Evolutionary conservation across 2,888 invertebrate genomes (phyloP), one percentile per base, ranked within the genome.

Genomic region (Salpingus planirostris): DNA sequence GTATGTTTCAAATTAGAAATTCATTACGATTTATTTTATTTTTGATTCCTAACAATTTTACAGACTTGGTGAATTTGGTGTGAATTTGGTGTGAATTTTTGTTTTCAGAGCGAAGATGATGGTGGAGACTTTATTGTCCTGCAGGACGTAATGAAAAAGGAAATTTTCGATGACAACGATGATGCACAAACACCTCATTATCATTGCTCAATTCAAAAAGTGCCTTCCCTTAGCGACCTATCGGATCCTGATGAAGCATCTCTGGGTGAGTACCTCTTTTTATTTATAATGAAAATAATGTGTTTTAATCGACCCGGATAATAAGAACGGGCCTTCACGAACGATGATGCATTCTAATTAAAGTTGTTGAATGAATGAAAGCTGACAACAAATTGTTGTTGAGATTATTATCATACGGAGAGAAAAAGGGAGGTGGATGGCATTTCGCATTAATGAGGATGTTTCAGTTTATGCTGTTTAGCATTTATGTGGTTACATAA

Each of bases 241-340:
- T 88, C 89, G 29, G 91, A 91, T 66, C 85, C 84, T 36, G n/a
- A n/a, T n/a, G 91, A 90, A 67, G 82, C 84, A 39, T 90, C 90
- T 36, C 66, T 88, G 60, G 89, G 89, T 89, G 66, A 82, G 88
- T 84, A n/a, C n/a, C n/a, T n/a, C n/a, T n/a, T n/a, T n/a, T n/a
- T n/a, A n/a, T n/a, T n/a, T n/a, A n/a, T n/a, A n/a, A n/a, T n/a
- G n/a, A n/a, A n/a, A n/a, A n/a, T n/a, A n/a, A n/a, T n/a, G n/a
- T n/a, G 18, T 18, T 18, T 18, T 18, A 18, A 6, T 18, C 18
- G 18, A 7, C 8, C 8, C 18, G 18, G 6, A 7, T 18, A 18
- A 8, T 18, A 23, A 23, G 10, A 23, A 23, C 5, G 5, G 10
- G 5, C n/a, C n/a, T n/a, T n/a, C n/a, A n/a, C n/a, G n/a, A 11